phyloP scores from a whole-genome alignment of 1,140 invertebrate genomes.

The Spodoptera frugiperda region DNA sequence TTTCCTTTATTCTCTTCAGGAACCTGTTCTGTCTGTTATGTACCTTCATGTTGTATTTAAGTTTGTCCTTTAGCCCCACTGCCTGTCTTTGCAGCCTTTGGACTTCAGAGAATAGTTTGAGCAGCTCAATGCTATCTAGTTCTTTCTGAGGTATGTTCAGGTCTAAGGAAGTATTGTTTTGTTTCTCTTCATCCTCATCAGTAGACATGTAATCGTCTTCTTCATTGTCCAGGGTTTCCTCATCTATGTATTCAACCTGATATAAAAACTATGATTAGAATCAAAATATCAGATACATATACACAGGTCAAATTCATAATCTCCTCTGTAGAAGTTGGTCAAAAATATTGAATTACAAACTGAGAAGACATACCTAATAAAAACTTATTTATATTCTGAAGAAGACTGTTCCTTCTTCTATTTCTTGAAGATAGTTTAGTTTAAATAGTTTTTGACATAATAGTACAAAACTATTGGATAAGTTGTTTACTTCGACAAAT shows the following conservation, averaged over 20 bases:
- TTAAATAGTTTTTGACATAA: too few relatives aligned
- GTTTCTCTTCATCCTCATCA: constrained; percentile 60
- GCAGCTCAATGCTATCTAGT: constrained; percentile 65
- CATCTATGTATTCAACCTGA: constrained; percentile 83
- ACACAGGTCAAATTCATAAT: too few relatives aligned
- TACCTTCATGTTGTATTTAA: constrained; percentile 71
- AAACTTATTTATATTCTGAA: too few relatives aligned
- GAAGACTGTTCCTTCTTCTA: too few relatives aligned
- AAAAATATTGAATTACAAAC: not conserved
- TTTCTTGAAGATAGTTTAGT: too few relatives aligned
- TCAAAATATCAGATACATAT: not conserved
- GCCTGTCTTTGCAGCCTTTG: constrained; percentile 77
- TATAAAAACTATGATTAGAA: constrained; percentile 45
- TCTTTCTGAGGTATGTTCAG: constrained; percentile 46
- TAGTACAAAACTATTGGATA: too few relatives aligned
- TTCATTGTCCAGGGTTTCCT: constrained; percentile 76
- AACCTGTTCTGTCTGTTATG: constrained; percentile 71
- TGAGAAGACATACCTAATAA: not conserved
- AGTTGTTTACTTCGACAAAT: too few relatives aligned
- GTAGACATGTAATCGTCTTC: constrained; percentile 69
- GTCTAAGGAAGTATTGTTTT: constrained; percentile 46
- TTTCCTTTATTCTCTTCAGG: constrained; percentile 69
- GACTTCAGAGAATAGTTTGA: constrained; percentile 79
- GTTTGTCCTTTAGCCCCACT: constrained; percentile 68
- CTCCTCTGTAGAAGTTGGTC: too few relatives aligned